Evolutionary conservation across 2,113 vertebrate genomes (phyloP), one percentile per base, ranked within the genome.

Genomic region (Ciconia boyciana): DNA sequence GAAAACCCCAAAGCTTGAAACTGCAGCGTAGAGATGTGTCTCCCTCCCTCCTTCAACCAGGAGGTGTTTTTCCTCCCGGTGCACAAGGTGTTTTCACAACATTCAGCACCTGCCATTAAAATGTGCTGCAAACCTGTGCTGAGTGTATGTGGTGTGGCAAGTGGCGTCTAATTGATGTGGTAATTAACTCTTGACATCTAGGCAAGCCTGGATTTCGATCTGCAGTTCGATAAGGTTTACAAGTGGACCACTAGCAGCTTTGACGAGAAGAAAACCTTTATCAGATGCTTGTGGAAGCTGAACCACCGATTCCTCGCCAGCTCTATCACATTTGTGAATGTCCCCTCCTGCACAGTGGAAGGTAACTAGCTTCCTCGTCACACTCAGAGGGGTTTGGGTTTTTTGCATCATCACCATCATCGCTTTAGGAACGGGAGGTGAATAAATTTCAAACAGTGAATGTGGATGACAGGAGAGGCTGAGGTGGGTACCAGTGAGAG

Each of bases 171-270:
- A 83, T 10, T 86, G 61, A 10, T 36, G n/a, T 28, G 8, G 13
- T 51, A 51, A 94, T 93, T 74, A 75, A 34, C 36, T 39, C 13
- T 17, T 46, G 54, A 2, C n/a, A 4, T 52, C 65, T 65, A 96
- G 96, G 91, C 51, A 6, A 82, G 75, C 61, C 81, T 89, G 60
- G 96, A 96, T 39, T 97, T 97, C 6, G 93, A 96, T 19, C 90
- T 96, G 94, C 96, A 87, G 16, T 95, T 92, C 9, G 94, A 96
- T 34, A 97, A 97, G 89, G 48, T 95, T 28, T 96, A 94, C 84
- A 92, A 83, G 70, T 81, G 97, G 96, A 91, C 44, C 1, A 48
- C 89, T 10, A 69, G 60, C 87, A 97, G 83, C 68, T 48, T 41
- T 16, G 91, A 87, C 0, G 94, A 95, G 93, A 97, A 90, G 92